These are phyloP conservation scores for Leucophenga montana DNA, from an alignment of 2,888 invertebrate species.

Conservation along the genomic window DNA sequence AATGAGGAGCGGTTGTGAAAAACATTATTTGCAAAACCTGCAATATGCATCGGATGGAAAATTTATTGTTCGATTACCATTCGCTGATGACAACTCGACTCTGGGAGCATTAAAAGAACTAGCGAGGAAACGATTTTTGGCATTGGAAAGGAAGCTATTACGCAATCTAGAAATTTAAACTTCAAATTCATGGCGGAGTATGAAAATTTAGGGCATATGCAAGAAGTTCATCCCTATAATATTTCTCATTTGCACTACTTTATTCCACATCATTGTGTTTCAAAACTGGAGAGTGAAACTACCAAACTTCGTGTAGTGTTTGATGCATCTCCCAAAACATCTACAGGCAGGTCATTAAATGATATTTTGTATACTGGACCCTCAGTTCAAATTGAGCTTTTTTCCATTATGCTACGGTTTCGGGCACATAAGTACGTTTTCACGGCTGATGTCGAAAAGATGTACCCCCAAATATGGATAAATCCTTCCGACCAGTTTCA, in stretches of 20 bases:
- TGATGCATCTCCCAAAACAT: slow-evolving; percentile 2
- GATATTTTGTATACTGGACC: not conserved
- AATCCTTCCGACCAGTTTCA: not conserved
- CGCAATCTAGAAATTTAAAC: too few relatives aligned
- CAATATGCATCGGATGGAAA: too few relatives aligned
- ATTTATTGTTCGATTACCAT: too few relatives aligned
- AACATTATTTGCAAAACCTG: too few relatives aligned
- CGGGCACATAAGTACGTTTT: slow-evolving; percentile 1
- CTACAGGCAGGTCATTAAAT: not conserved
- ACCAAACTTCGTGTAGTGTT: slow-evolving; percentile 19
- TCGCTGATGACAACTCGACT: too few relatives aligned
- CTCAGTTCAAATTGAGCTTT: slow-evolving; percentile 13
- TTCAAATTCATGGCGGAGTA: too few relatives aligned
- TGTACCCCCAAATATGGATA: slow-evolving; percentile 21
- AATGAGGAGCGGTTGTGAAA: too few relatives aligned
- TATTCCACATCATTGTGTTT: slow-evolving; percentile 22
- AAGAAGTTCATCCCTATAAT: too few relatives aligned
- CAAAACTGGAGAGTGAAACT: not conserved
- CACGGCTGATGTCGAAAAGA: not conserved
- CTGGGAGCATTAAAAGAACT: too few relatives aligned
- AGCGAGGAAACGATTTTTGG: too few relatives aligned
- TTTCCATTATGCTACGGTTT: slow-evolving; percentile 21
- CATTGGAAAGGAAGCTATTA: too few relatives aligned
- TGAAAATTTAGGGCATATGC: too few relatives aligned
- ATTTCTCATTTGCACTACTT: slow-evolving; percentile 1